Evolutionary conservation across 2,888 invertebrate species (phyloP).

Genomic region (Leptopterna dolabrata): DNA sequence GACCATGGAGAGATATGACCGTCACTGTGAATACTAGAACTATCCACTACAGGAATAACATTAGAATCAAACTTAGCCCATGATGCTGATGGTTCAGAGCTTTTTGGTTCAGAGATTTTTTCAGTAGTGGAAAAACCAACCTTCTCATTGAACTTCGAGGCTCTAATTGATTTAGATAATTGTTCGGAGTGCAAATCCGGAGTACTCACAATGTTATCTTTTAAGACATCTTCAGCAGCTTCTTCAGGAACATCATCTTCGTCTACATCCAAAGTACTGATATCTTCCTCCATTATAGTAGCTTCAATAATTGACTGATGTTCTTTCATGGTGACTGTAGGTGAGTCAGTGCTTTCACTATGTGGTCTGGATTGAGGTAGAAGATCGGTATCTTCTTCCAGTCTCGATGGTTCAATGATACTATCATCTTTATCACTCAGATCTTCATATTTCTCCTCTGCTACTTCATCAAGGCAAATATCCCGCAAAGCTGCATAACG

Average conservation of each 20-base stretch:
- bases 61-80: slow-evolving; percentile 73
- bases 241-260: slow-evolving; percentile 60
- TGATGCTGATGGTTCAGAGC: slow-evolving; percentile 49
- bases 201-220: slow-evolving; percentile 27
- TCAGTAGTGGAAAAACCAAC: slow-evolving; percentile 42
- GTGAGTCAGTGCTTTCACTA: slow-evolving; percentile 64
- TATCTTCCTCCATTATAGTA: slow-evolving; percentile 64
- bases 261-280: slow-evolving; percentile 63
- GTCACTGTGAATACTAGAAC: slow-evolving; percentile 60
- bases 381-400: slow-evolving; percentile 62
- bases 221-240: slow-evolving; percentile 55
- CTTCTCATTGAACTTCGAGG: slow-evolving; percentile 40
- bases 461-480: slow-evolving; percentile 66
- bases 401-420: slow-evolving; percentile 60
- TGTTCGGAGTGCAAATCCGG: background rate
- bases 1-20: slow-evolving; percentile 62
- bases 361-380: slow-evolving; percentile 63
- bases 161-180: background rate
- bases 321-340: slow-evolving; percentile 63
- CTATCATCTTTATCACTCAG: slow-evolving; percentile 64
- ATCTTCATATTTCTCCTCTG: slow-evolving; percentile 67
- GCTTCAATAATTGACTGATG: slow-evolving; percentile 64
- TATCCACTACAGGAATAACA: slow-evolving; percentile 51
- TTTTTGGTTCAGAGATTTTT: slow-evolving; percentile 27
- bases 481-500: slow-evolving; percentile 86